These are phyloP conservation scores for Hydrocynus forskahlii DNA, from an alignment of 2,797 vertebrate species.

Conservation along the genomic window DNA sequence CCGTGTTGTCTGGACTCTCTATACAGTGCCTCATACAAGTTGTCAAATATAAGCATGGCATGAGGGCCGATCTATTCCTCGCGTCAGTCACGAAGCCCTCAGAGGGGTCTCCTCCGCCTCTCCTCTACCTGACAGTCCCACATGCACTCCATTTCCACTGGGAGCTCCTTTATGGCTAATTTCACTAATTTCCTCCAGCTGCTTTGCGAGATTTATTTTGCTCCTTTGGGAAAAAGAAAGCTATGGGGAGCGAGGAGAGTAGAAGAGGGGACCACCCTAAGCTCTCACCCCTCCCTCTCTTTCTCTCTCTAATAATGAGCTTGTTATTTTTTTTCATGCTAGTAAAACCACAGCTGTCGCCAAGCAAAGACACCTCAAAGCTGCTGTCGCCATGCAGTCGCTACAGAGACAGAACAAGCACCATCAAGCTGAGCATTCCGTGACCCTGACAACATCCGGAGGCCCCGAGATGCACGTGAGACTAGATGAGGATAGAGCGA, in stretches of 20 bases:
- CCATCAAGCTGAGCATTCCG: not conserved
- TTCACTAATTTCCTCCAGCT: conserved; percentile 42
- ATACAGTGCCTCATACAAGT: conserved; percentile 18
- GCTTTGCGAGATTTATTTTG: conserved; percentile 13
- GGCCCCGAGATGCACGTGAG: not conserved
- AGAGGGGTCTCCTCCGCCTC: not conserved
- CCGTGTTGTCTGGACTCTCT: conserved; percentile 28
- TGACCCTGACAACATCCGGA: conserved; percentile 10
- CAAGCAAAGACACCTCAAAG: not conserved
- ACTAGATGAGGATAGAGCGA: not conserved
- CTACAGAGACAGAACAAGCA: conserved; percentile 20
- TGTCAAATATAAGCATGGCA: conserved; percentile 5
- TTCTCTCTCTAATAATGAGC: conserved; percentile 56
- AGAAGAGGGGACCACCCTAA: conserved; percentile 1
- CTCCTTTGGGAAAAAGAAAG: not conserved
- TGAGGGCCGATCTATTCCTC: conserved; percentile 11
- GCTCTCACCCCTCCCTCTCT: not conserved
- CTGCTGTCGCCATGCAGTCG: not conserved
- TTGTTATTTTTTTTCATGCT: conserved; percentile 55
- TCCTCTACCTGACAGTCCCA: conserved; percentile 29
- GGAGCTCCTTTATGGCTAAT: conserved; percentile 34
- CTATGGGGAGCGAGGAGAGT: not conserved
- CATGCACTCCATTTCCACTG: conserved; percentile 18
- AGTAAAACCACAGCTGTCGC: conserved; percentile 61
- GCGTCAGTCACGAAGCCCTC: conserved; percentile 33